Conservation (phyloP, 2,113 vertebrate species). For the Noturus placidus region DNA sequence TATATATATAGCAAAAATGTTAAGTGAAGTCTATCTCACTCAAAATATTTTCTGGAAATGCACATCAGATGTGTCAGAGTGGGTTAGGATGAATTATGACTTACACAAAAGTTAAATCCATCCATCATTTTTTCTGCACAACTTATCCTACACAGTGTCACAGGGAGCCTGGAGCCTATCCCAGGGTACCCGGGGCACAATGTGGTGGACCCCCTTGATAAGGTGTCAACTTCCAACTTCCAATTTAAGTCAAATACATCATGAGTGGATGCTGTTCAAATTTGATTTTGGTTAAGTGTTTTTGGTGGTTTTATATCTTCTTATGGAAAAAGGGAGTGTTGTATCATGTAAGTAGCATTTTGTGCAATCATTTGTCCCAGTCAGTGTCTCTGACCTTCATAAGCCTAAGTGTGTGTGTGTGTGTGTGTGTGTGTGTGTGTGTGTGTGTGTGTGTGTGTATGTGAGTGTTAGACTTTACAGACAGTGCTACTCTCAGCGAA, state of each 20-base stretch:
- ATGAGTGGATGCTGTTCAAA: neutral
- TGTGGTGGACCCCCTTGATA: too few relatives aligned
- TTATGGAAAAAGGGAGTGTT: neutral
- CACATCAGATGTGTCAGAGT: too few relatives aligned
- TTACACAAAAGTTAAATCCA: too few relatives aligned
- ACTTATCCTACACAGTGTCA: too few relatives aligned
- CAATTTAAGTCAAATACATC: neutral
- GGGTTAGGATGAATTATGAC: too few relatives aligned
- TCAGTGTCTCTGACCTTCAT: conserved; percentile 30
- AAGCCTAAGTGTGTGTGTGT: neutral
- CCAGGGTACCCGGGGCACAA: too few relatives aligned
- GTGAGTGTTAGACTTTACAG: neutral
- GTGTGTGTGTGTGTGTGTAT: neutral
- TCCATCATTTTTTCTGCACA: too few relatives aligned
- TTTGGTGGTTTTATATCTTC: neutral
- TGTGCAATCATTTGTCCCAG: neutral
- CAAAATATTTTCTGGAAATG: too few relatives aligned
- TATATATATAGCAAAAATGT: too few relatives aligned
- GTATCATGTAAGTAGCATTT: neutral
- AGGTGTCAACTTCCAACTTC: neutral
- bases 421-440: too few relatives aligned
- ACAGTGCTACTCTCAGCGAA: conserved; percentile 36
- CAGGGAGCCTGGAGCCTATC: too few relatives aligned
- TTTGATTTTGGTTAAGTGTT: neutral
- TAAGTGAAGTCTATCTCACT: too few relatives aligned